Evolutionary conservation across 2,888 invertebrate species (phyloP).

Genomic region (Drosophila silvestris): DNA sequence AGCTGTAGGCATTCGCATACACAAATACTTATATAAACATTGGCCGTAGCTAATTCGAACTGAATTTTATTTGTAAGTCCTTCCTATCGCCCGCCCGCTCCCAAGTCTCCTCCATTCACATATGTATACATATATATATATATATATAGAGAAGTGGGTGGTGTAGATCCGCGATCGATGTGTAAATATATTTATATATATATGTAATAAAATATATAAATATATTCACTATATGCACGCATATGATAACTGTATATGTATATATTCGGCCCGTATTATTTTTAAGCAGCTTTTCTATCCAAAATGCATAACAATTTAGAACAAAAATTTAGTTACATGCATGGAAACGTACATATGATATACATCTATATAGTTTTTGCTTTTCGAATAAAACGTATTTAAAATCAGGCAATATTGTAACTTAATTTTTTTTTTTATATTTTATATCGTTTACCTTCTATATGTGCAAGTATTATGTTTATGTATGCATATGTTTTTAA

Average conservation of each 20-base stretch:
- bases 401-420: not conserved
- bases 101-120: constrained; percentile 4
- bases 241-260: constrained; percentile 46
- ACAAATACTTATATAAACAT: constrained; percentile 35
- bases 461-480: constrained; percentile 38
- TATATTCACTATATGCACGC: constrained; percentile 17
- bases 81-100: constrained; percentile 8
- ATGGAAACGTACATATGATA: not conserved
- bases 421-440: constrained; percentile 1
- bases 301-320: constrained; percentile 4
- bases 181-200: not conserved
- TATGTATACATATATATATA: not conserved
- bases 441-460: constrained; percentile 11
- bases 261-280: constrained; percentile 22
- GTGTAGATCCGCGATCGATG: not conserved
- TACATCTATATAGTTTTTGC: not conserved
- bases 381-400: constrained; percentile 12
- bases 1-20: constrained; percentile 26
- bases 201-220: not conserved
- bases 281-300: constrained; percentile 7
- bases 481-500: constrained; percentile 19
- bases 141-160: not conserved
- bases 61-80: constrained; percentile 70
- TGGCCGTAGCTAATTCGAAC: constrained; percentile 68
- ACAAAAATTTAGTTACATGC: not conserved